Evolutionary conservation across 1,140 invertebrate species (phyloP).

Genomic region (Papilio polyxenes): DNA sequence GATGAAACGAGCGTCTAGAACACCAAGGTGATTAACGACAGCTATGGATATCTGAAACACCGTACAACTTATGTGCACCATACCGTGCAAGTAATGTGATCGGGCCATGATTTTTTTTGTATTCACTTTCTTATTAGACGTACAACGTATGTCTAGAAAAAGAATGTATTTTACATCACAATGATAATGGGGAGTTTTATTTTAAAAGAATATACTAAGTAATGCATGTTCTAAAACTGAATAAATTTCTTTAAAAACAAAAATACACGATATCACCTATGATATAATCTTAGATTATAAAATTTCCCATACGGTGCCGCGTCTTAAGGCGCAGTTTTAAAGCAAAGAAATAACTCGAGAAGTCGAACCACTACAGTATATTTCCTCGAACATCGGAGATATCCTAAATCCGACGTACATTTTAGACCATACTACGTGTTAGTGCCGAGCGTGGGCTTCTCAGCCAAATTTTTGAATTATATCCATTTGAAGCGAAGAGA

Average conservation of each 20-base stretch:
- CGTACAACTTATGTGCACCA: too few species aligned
- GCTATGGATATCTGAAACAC: too few species aligned
- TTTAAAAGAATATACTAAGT: background rate
- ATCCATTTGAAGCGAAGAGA: conserved; percentile 67
- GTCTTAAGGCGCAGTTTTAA: conserved; percentile 36
- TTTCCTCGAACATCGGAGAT: conserved; percentile 62
- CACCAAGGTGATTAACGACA: too few species aligned
- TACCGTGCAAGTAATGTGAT: background rate
- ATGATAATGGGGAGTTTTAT: too few species aligned
- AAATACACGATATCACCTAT: background rate
- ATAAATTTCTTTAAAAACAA: background rate
- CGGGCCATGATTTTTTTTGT: too few species aligned
- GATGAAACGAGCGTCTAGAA: too few species aligned
- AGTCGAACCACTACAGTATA: conserved; percentile 58
- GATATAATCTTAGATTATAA: conserved; percentile 25
- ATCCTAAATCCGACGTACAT: conserved; percentile 66
- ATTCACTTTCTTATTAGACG: too few species aligned
- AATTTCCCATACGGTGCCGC: conserved; percentile 27
- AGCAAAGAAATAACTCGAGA: conserved; percentile 41
- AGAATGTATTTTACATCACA: too few species aligned
- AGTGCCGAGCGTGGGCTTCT: conserved; percentile 55
- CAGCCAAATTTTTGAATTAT: conserved; percentile 76
- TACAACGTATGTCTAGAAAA: too few species aligned
- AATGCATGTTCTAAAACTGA: background rate
- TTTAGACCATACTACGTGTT: conserved; percentile 67